Percentiles rank a stretch among this genome's conserved stretches.
phyloP scores from a whole-genome alignment of 2,797 vertebrate genomes.

The Acropternis orthonyx region DNA sequence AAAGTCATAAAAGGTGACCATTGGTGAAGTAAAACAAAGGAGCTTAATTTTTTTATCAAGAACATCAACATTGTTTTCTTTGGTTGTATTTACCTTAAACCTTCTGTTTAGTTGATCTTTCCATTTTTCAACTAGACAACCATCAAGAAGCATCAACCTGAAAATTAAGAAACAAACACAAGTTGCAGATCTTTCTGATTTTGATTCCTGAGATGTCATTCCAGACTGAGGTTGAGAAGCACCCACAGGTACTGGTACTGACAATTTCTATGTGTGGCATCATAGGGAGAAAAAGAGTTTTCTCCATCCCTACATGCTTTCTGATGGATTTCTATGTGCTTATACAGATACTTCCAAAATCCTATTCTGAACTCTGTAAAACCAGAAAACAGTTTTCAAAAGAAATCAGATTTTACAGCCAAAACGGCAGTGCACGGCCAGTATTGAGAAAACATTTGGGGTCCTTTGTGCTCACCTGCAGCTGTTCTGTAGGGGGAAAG shows the following conservation, averaged over 20 bases:
- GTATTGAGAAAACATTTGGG: not conserved
- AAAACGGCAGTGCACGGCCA: not conserved
- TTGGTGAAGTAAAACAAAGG: not conserved
- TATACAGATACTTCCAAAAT: not conserved
- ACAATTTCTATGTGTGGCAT: not conserved
- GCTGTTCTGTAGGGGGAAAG: not conserved
- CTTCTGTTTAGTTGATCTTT: slow-evolving; percentile 81
- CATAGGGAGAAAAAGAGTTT: not conserved
- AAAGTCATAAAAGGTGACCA: not conserved
- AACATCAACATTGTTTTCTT: not conserved
- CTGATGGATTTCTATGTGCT: not conserved
- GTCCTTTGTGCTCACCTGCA: not conserved
- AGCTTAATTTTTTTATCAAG: not conserved
- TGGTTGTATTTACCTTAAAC: slow-evolving; percentile 75
- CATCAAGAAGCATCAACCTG: slow-evolving; percentile 86
- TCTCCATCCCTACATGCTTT: not conserved
- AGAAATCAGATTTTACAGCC: not conserved
- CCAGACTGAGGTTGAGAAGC: not conserved
- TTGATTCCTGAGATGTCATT: not conserved
- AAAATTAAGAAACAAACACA: slow-evolving; percentile 15
- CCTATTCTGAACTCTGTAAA: not conserved
- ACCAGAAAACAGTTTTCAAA: not conserved
- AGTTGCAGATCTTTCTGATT: not conserved
- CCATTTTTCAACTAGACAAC: slow-evolving; percentile 84
- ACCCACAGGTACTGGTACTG: not conserved